These are phyloP conservation scores for Rhagonycha lutea DNA, from an alignment of 2,888 invertebrate genomes.

Conservation along the genomic window DNA sequence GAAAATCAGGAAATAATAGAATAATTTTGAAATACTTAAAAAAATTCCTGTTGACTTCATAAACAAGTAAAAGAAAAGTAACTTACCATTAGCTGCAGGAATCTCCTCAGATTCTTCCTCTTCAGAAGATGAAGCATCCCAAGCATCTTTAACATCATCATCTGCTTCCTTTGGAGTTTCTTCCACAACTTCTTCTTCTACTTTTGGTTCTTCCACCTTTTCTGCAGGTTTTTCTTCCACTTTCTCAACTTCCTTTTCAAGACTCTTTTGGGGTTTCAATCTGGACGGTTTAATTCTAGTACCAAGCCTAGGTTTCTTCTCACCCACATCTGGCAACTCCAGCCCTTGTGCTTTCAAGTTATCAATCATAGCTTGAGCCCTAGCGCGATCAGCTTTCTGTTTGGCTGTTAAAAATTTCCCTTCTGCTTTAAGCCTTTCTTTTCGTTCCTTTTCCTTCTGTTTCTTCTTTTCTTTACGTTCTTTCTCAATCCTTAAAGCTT, in stretches of 20 bases:
- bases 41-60: too few species aligned
- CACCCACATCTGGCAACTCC: constrained; percentile 75
- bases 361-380: constrained; percentile 88
- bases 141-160: constrained; percentile 76
- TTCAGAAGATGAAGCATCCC: constrained; percentile 78
- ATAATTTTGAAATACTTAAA: too few species aligned
- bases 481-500: constrained; percentile 79
- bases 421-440: constrained; percentile 92
- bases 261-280: constrained; percentile 67
- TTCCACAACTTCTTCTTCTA: constrained; percentile 45
- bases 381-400: constrained; percentile 87
- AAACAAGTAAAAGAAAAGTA: too few species aligned
- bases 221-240: constrained; percentile 33
- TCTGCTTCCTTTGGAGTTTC: constrained; percentile 42
- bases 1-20: too few species aligned
- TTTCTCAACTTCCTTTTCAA: constrained; percentile 49
- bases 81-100: constrained; percentile 23
- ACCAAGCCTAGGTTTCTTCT: constrained; percentile 66
- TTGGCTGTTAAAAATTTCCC: constrained; percentile 92
- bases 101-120: constrained; percentile 59
- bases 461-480: constrained; percentile 88
- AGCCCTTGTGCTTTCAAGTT: constrained; percentile 87
- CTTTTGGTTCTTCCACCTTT: constrained; percentile 41
- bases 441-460: constrained; percentile 89
- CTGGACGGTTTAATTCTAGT: constrained; percentile 76